A percentile compares a stretch with the other conserved stretches of the same genome.
Conservation (phyloP, 2,797 vertebrate genomes). For the Anolis apletophallus region DNA sequence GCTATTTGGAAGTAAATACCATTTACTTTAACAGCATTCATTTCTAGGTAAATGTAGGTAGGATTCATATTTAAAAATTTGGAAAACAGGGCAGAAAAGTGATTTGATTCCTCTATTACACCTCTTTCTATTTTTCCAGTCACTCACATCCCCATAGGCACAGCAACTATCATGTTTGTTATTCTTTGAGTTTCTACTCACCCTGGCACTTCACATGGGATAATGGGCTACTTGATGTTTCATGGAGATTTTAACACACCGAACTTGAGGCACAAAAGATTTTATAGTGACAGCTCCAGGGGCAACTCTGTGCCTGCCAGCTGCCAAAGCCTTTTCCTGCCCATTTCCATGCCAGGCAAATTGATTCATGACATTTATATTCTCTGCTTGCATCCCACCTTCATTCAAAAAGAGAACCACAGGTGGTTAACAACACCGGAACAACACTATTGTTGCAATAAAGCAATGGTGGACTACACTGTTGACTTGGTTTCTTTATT, state of each 20-base stretch:
- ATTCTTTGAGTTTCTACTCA: not conserved
- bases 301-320: not conserved
- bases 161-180: not conserved
- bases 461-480: not conserved
- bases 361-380: not conserved
- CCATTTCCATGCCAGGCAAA: not conserved
- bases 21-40: not conserved
- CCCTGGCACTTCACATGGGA: constrained; percentile 29
- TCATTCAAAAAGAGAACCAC: not conserved
- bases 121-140: constrained; percentile 24
- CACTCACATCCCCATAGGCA: not conserved
- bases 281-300: not conserved
- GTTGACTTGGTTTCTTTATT: not conserved
- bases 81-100: not conserved
- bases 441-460: not conserved
- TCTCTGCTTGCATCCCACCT: not conserved
- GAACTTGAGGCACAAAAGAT: not conserved
- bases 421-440: not conserved
- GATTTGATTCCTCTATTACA: constrained; percentile 26
- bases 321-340: not conserved
- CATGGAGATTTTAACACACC: constrained; percentile 41
- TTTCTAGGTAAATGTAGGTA: not conserved
- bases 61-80: not conserved
- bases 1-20: too few species aligned
- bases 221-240: constrained; percentile 29